Evolutionary conservation across 2,113 vertebrate genomes (phyloP).

Genomic region (Hippocampus guttulatus): DNA sequence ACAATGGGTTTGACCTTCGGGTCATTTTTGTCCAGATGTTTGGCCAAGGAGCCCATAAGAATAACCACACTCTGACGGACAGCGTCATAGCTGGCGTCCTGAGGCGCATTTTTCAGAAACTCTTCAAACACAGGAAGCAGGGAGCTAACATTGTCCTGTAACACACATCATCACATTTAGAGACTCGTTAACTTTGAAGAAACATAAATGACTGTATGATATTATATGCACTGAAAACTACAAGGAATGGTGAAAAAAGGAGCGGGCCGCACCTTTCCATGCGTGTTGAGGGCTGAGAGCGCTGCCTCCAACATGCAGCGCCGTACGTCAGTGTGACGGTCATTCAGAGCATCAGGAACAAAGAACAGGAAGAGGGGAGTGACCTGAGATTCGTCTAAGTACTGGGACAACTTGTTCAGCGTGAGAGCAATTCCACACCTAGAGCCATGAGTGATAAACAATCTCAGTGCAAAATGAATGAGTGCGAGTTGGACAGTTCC

Average conservation of each 20-base stretch:
- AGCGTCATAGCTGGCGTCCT: constrained; percentile 93
- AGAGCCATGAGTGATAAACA: constrained; percentile 7
- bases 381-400: constrained; percentile 86
- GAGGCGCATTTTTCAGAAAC: constrained; percentile 92
- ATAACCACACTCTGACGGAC: constrained; percentile 97
- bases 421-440: constrained; percentile 95
- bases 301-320: constrained; percentile 96
- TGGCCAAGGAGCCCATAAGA: constrained; percentile 97
- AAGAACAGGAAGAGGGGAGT: constrained; percentile 96
- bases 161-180: background rate
- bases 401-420: constrained; percentile 89
- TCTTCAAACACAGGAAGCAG: constrained; percentile 97
- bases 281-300: constrained; percentile 88
- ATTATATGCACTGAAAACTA: background rate
- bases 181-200: no score
- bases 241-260: no score
- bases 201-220: background rate
- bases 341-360: constrained; percentile 94
- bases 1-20: constrained; percentile 98
- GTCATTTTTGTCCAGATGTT: constrained; percentile 96
- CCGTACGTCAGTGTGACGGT: constrained; percentile 88
- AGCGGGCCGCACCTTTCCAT: constrained; percentile 83
- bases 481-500: background rate
- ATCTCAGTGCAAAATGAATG: background rate
- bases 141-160: constrained; percentile 90